Evolutionary conservation across 1,140 invertebrate species (phyloP).

Genomic region (Drosophila neocordata): DNA sequence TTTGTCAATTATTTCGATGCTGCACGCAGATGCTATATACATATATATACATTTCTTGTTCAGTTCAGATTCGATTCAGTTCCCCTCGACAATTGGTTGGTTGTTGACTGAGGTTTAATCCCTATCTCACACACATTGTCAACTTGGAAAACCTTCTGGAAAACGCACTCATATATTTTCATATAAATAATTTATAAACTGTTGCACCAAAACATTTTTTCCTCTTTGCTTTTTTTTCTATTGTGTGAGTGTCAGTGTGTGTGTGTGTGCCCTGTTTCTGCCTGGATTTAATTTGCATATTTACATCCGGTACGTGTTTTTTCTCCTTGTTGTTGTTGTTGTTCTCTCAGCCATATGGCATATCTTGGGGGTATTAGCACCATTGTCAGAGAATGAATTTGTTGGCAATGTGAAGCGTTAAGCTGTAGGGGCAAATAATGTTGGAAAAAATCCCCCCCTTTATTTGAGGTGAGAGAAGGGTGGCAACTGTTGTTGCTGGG

Average conservation of each 20-base stretch:
- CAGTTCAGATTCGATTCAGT: background rate
- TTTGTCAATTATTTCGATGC: background rate
- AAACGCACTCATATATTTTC: slow-evolving; percentile 33
- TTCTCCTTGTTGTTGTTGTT: slow-evolving; percentile 18
- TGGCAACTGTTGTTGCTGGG: background rate
- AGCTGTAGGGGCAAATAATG: slow-evolving; percentile 47
- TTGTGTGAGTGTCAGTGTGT: slow-evolving; percentile 3
- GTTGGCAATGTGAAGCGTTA: slow-evolving; percentile 52
- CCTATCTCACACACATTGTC: slow-evolving; percentile 18
- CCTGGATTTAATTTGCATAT: slow-evolving; percentile 73
- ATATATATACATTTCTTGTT: too few relatives aligned
- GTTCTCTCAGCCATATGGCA: slow-evolving; percentile 1
- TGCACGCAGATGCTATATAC: background rate
- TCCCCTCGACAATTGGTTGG: background rate
- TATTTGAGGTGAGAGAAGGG: too few relatives aligned
- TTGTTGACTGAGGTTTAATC: slow-evolving; percentile 8
- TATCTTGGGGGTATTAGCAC: slow-evolving; percentile 26
- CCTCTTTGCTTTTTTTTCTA: background rate
- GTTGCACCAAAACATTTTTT: slow-evolving; percentile 24
- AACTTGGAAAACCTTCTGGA: slow-evolving; percentile 16
- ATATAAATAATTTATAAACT: slow-evolving; percentile 77
- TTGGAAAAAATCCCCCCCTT: background rate
- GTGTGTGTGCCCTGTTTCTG: slow-evolving; percentile 3
- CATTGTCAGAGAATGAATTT: slow-evolving; percentile 36
- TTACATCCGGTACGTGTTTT: slow-evolving; percentile 50